Conservation (phyloP, 1,140 invertebrate species). For the Nasonia vitripennis region DNA sequence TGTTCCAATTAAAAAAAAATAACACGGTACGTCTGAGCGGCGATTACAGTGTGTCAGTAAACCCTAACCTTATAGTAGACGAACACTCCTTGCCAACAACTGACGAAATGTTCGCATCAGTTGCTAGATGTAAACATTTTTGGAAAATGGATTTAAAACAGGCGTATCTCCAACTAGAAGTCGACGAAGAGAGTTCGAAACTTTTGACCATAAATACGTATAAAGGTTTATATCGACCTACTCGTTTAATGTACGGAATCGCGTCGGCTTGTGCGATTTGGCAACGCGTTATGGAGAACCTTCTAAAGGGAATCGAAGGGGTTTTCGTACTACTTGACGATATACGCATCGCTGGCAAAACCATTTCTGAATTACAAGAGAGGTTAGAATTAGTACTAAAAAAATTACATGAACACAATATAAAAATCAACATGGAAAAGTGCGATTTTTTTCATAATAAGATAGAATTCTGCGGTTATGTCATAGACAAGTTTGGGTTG, state of each 20-base stretch:
- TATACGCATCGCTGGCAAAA: background rate
- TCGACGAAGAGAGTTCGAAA: constrained; percentile 8
- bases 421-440: constrained; percentile 23
- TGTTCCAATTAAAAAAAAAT: constrained; percentile 20
- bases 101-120: background rate
- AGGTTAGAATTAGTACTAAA: background rate
- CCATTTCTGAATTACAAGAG: background rate
- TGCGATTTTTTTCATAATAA: background rate
- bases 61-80: background rate
- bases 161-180: background rate
- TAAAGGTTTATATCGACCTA: background rate
- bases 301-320: background rate
- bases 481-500: background rate
- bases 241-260: constrained; percentile 10
- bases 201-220: constrained; percentile 17
- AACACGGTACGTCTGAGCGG: constrained; percentile 14
- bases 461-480: constrained; percentile 1
- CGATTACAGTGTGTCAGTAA: constrained; percentile 17
- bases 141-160: background rate
- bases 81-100: background rate
- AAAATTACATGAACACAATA: constrained; percentile 10
- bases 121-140: constrained; percentile 6
- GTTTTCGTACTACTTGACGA: constrained; percentile 14
- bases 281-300: background rate
- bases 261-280: background rate